These are phyloP conservation scores for Jordanella pulchra DNA, from an alignment of 2,797 vertebrate species.

Conservation along the genomic window DNA sequence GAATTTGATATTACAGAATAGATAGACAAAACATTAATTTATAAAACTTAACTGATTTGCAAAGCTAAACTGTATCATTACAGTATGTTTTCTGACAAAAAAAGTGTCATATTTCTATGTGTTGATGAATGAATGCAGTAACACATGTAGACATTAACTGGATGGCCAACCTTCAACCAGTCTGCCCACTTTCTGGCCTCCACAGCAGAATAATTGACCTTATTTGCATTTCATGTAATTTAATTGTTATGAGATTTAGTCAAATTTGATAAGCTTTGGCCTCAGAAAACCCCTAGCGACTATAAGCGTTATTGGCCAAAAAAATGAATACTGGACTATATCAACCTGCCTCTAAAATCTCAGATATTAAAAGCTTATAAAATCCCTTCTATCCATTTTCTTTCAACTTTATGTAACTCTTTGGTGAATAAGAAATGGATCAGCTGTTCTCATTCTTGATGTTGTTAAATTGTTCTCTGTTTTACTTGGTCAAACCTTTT, in stretches of 20 bases:
- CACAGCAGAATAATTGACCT: conserved; percentile 37
- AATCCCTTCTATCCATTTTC: too few relatives aligned
- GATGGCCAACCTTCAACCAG: conserved; percentile 28
- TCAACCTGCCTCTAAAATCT: too few relatives aligned
- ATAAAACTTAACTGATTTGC: background rate
- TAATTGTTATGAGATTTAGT: background rate
- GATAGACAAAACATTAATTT: conserved; percentile 6
- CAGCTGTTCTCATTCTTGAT: too few relatives aligned
- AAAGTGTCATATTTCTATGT: conserved; percentile 5
- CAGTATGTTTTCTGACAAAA: background rate
- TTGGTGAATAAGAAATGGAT: too few relatives aligned
- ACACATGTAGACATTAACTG: conserved; percentile 16
- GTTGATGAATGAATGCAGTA: conserved; percentile 25
- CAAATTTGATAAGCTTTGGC: background rate
- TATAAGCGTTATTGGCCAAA: too few relatives aligned
- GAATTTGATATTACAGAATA: conserved; percentile 5
- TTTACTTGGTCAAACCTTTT: too few relatives aligned
- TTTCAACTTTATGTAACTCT: too few relatives aligned
- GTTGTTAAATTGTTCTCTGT: too few relatives aligned
- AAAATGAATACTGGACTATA: too few relatives aligned
- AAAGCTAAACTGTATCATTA: background rate
- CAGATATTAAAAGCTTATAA: too few relatives aligned
- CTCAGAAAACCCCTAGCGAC: background rate
- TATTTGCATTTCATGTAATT: background rate
- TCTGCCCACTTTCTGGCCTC: conserved; percentile 42